phyloP scores from a whole-genome alignment of 2,888 invertebrate genomes.

The Schrankia costaestrigalis region DNA sequence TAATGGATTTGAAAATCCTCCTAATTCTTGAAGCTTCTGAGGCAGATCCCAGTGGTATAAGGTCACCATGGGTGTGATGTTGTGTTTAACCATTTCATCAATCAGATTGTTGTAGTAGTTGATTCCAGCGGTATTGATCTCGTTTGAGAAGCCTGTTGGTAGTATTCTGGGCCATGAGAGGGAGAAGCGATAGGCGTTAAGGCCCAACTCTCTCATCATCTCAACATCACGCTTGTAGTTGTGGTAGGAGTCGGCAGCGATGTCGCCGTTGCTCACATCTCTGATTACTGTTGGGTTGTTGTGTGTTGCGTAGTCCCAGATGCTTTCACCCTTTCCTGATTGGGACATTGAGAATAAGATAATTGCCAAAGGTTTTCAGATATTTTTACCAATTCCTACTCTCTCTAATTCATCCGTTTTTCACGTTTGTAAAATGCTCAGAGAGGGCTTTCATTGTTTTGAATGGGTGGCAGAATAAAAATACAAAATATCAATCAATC shows the following conservation, averaged over 20 bases:
- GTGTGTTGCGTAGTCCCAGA: slow-evolving; percentile 57
- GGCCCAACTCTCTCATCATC: slow-evolving; percentile 60
- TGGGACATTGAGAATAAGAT: too few species aligned
- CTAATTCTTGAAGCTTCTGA: slow-evolving; percentile 69
- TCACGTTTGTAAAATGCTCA: too few species aligned
- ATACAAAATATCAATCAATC: too few species aligned
- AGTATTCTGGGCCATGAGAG: slow-evolving; percentile 74
- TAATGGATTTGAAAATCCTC: slow-evolving; percentile 66
- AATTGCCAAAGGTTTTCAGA: too few species aligned
- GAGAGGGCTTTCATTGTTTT: too few species aligned
- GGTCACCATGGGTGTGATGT: slow-evolving; percentile 80
- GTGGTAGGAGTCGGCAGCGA: slow-evolving; percentile 81
- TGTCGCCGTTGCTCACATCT: slow-evolving; percentile 75
- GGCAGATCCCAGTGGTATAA: slow-evolving; percentile 78
- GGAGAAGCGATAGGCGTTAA: slow-evolving; percentile 74
- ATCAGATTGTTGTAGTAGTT: slow-evolving; percentile 83
- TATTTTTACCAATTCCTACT: not conserved
- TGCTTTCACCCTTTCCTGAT: slow-evolving; percentile 54
- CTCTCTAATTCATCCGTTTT: too few species aligned
- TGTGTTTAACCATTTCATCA: slow-evolving; percentile 77
- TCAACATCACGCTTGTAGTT: slow-evolving; percentile 80
- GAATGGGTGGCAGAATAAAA: too few species aligned
- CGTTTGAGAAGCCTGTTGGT: slow-evolving; percentile 51
- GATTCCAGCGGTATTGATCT: slow-evolving; percentile 80
- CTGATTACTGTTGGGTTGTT: slow-evolving; percentile 39